Base-by-base conservation (phyloP, 2,888 invertebrate genomes). In the Drosophila lacicola region DNA sequence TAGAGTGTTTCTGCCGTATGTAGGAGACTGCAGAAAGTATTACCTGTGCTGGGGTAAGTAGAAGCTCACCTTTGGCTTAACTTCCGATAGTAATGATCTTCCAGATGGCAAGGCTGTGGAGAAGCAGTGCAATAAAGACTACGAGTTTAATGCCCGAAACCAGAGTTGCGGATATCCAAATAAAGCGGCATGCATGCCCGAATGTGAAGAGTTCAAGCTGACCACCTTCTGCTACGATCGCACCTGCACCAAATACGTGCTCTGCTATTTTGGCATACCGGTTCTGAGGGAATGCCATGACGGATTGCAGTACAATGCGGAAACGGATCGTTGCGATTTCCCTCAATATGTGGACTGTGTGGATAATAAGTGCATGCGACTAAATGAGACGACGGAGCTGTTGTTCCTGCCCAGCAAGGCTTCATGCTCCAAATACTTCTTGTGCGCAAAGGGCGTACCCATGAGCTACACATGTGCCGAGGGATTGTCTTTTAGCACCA, bases 321-420 rank as follows among this genome's bases (percentile, higher is more conserved):
- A 70, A 1, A 91, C 92, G 5, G 87, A 89, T 77, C 91, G 91
- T n/a, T 91, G 91, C 42, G 92, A 91, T 72, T 90, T 79, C 36
- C 65, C 92, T 0, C 75, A 88, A 51, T 78, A 82, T 63, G 91
- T 92, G 2, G 91, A 92, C 62, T 91, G 91, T 66, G 85, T 88
- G 21, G 85, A 85, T 29, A 86, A 90, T 61, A 61, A 90, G 70
- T 91, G 91, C 33, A 85, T 78, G 44, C 75, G 82, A 36, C 73
- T 83, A 42, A 77, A 77, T 55, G 74, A 90, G 60, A 74, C 74
- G 9, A 56, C 72, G 0, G 77, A 91, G 46, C 70, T 91, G 36
- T 69, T 78, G 25, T 91, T 72, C 45, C 55, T 92, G 11, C 42
- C 79, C 17, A 91, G 91, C 62, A 83, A 89, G 34, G 70, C 83